These are phyloP conservation scores for Gallinago solitaria DNA, from an alignment of 2,797 vertebrate genomes.

Conservation along the genomic window DNA sequence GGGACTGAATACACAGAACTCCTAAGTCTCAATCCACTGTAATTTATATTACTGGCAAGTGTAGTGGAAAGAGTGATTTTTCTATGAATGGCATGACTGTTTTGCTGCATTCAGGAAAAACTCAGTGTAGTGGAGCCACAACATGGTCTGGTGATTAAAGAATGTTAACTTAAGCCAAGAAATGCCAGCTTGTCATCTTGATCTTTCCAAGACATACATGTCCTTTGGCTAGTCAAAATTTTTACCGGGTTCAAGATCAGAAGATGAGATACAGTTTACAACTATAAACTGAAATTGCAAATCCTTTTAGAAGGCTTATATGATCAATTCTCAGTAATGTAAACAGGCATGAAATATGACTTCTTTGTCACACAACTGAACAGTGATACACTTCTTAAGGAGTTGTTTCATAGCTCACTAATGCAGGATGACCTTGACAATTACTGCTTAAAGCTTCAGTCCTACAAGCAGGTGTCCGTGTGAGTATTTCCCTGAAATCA, in stretches of 20 bases:
- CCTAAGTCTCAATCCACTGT: not conserved
- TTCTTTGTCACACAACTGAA: not conserved
- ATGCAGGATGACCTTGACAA: not conserved
- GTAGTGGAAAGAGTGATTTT: conserved; percentile 11
- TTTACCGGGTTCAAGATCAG: not conserved
- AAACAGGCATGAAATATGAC: not conserved
- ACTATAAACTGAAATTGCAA: not conserved
- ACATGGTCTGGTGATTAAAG: conserved; percentile 43
- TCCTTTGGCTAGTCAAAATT: not conserved
- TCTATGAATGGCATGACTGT: conserved; percentile 13
- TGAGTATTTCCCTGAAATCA: not conserved
- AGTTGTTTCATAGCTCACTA: not conserved
- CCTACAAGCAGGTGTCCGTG: not conserved
- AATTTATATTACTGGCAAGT: conserved; percentile 15
- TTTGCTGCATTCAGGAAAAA: conserved; percentile 40
- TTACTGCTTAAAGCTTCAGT: not conserved
- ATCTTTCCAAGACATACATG: not conserved
- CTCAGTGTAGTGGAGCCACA: not conserved
- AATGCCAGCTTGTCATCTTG: not conserved
- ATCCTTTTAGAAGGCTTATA: not conserved
- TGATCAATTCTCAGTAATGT: not conserved
- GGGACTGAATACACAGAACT: not conserved
- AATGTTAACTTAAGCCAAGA: conserved; percentile 19
- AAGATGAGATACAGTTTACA: not conserved
- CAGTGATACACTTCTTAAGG: not conserved